Evolutionary conservation across 2,888 invertebrate species (phyloP), one percentile per base, ranked within the genome.

Genomic region (Phasia obesa): DNA sequence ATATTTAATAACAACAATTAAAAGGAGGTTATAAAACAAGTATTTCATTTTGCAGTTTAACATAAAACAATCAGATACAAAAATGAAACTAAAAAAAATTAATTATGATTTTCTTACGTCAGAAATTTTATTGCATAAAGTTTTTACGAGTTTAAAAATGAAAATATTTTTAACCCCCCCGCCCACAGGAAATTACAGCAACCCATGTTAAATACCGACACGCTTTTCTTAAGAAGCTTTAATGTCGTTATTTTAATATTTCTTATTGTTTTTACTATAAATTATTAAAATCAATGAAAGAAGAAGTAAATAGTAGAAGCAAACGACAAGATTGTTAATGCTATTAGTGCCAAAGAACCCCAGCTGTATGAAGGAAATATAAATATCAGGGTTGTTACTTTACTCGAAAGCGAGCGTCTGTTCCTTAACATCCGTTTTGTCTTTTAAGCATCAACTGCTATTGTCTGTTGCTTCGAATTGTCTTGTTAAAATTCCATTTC

Each of bases 221-320:
- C 83, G 83, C 83, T 71, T 64, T 60, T 53, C 21, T 47, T 62
- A 55, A 79, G 65, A 73, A 23, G 15, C 17, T 42, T 15, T 73
- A 65, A 79, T 71, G n/a, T 49, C 27, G 60, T 79, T 79, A 79
- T 73, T 73, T 79, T 21, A 74, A 69, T 74, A 60, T 67, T 67
- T 27, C 53, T 69, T 47, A 60, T 79, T 73, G 51, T 60, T 60
- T 79, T 60, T 27, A 21, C 35, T 47, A 47, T 73, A 74, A 67
- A 74, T 80, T 74, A 78, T 80, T 67, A 55, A 74, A 74, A 62
- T 60, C 60, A 53, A 71, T 59, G n/a, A 13, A 42, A 31, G 59
- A 23, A 59, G 49, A 59, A 23, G 9, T 35, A 25, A 70, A 19
- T 49, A 17, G 11, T 17, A 38, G n/a, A 5, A n/a, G 17, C 1